Conservation (phyloP, 2,113 vertebrate genomes). For the Chascanopsetta lugubris region DNA sequence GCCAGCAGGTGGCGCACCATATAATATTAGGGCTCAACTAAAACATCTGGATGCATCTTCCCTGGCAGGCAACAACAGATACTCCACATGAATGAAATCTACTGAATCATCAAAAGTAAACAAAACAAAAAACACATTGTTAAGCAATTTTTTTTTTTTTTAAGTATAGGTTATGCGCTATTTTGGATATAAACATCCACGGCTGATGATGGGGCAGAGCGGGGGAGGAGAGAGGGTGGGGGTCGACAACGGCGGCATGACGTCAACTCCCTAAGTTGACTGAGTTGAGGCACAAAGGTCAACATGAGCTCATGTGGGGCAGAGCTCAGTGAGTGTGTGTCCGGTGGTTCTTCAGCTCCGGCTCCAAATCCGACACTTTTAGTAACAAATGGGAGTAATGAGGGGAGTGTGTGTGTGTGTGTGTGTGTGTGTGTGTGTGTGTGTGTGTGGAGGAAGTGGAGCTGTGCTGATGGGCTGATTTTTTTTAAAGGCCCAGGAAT, state of each 20-base stretch:
- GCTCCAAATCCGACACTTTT: neutral
- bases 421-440: too few species aligned
- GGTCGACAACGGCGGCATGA: conserved; percentile 3
- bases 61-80: too few species aligned
- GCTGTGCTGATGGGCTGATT: conserved; percentile 5
- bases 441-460: neutral
- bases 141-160: neutral
- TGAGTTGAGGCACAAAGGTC: neutral
- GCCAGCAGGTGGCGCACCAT: neutral
- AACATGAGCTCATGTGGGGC: neutral
- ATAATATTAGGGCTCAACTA: too few species aligned
- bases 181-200: neutral
- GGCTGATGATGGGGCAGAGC: neutral
- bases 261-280: neutral
- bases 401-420: too few species aligned
- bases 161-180: conserved; percentile 13
- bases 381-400: neutral
- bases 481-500: conserved; percentile 54
- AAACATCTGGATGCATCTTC: too few species aligned
- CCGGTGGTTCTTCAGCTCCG: neutral
- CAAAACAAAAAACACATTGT: too few species aligned
- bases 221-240: conserved; percentile 11
- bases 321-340: neutral
- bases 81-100: too few species aligned
- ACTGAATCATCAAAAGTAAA: too few species aligned